A percentile compares a stretch with the other conserved stretches of the same genome.
phyloP scores from a whole-genome alignment of 2,113 vertebrate genomes.

The Sceloporus tristichus region DNA sequence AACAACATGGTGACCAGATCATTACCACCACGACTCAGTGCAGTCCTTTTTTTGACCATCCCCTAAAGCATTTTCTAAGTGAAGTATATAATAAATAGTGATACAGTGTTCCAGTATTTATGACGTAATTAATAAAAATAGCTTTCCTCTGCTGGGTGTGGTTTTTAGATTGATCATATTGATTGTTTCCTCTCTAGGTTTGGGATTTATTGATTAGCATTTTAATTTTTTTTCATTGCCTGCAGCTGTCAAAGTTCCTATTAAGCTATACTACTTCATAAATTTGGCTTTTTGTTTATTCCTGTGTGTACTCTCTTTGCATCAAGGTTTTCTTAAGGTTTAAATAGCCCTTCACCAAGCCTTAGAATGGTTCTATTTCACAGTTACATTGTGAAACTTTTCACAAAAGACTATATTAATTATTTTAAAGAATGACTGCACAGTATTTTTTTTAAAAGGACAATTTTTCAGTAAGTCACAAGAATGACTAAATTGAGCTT shows the following conservation, averaged over 20 bases:
- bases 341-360: neutral
- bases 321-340: neutral
- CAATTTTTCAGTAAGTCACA: neutral
- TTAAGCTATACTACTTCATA: neutral
- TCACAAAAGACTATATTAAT: neutral
- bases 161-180: neutral
- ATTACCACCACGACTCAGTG: neutral
- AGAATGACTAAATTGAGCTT: neutral
- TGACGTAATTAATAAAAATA: neutral
- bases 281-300: neutral
- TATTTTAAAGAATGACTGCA: neutral
- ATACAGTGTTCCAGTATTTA: neutral
- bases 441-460: neutral
- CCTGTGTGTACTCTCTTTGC: neutral
- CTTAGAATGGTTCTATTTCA: neutral
- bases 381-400: neutral
- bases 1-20: neutral
- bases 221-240: conserved; percentile 6
- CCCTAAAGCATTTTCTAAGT: conserved; percentile 2
- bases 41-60: neutral
- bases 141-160: conserved; percentile 11
- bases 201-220: neutral
- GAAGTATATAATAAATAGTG: neutral
- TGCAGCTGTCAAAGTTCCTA: neutral
- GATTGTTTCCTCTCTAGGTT: neutral